Evolutionary conservation across 2,113 vertebrate species (phyloP).

Genomic region (Sinocyclocheilus anophthalmus): DNA sequence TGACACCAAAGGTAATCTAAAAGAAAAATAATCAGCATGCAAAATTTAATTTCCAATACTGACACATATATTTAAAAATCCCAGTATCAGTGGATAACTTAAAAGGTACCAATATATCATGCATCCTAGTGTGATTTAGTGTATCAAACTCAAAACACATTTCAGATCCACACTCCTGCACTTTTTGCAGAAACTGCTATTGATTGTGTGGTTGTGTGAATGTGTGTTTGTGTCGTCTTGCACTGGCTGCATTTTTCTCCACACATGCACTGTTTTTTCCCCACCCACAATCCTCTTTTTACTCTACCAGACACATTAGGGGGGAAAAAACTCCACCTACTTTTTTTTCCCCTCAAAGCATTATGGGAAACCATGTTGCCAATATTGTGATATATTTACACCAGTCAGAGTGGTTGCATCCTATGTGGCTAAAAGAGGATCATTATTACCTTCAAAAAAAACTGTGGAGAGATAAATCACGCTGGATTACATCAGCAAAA

Average conservation of each 20-base stretch:
- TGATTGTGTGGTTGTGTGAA: background rate
- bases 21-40: background rate
- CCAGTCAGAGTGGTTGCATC: too few relatives aligned
- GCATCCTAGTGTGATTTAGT: background rate
- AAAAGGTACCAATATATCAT: background rate
- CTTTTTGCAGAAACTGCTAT: background rate
- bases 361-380: background rate
- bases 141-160: background rate
- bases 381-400: slow-evolving; percentile 2
- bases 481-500: background rate
- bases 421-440: background rate
- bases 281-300: background rate
- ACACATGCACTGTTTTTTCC: background rate
- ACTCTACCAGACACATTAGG: background rate
- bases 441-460: background rate
- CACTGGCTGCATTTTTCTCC: background rate
- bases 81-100: background rate
- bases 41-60: background rate
- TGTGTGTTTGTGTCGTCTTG: background rate
- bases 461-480: background rate
- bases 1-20: background rate
- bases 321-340: background rate
- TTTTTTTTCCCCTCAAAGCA: background rate
- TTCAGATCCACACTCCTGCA: background rate
- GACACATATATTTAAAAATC: background rate